Conservation (phyloP, 2,888 invertebrate genomes). For the Megaustenia siamemsis region DNA sequence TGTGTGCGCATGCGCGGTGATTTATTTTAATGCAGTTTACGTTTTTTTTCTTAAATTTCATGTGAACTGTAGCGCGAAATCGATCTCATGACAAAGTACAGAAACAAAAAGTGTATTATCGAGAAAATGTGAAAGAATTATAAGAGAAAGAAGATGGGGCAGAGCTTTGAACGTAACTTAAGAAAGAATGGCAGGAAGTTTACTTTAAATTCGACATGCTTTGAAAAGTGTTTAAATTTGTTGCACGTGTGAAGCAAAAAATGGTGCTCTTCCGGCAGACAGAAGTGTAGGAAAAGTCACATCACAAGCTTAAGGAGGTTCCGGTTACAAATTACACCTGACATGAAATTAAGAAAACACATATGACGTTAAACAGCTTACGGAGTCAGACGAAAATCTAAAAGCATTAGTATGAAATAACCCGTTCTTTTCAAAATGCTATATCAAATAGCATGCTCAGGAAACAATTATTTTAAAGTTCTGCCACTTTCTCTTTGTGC, state of each 20-base stretch:
- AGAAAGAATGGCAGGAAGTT: conserved; percentile 1
- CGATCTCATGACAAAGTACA: background rate
- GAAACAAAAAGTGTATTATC: background rate
- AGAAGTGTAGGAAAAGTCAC: background rate
- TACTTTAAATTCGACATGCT: conserved; percentile 27
- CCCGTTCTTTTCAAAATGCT: background rate
- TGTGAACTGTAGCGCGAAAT: background rate
- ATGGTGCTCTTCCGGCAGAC: background rate
- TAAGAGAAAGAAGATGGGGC: background rate
- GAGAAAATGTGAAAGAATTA: background rate
- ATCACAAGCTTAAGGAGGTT: background rate
- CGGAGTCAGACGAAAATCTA: background rate
- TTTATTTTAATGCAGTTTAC: too few species aligned
- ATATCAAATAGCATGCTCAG: background rate
- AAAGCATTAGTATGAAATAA: background rate
- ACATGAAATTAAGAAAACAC: conserved; percentile 16
- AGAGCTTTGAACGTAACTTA: background rate
- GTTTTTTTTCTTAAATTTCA: background rate
- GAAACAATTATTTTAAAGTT: background rate
- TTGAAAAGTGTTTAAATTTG: conserved; percentile 15
- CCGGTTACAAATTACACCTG: conserved; percentile 17
- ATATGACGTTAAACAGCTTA: background rate
- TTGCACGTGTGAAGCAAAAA: conserved; percentile 20
- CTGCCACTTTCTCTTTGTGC: background rate
- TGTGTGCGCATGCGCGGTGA: background rate